Conservation (phyloP, 1,140 invertebrate species). For the Tetranychus cinnabarinus region DNA sequence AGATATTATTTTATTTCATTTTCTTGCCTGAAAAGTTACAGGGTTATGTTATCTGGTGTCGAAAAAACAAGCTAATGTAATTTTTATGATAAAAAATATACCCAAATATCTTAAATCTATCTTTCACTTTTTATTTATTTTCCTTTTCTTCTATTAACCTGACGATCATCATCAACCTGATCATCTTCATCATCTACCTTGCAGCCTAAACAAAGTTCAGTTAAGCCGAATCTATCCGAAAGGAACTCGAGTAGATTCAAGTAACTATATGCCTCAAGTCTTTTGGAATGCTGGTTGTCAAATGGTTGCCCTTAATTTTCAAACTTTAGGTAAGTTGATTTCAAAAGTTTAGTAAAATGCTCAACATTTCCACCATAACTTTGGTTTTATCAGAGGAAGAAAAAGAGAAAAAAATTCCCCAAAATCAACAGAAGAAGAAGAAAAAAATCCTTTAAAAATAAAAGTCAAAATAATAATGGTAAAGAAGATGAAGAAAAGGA, state of each 20-base stretch:
- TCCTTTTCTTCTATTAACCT: too few relatives aligned
- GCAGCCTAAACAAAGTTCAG: constrained; percentile 85
- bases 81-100: too few relatives aligned
- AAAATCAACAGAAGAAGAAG: too few relatives aligned
- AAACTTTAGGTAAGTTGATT: constrained; percentile 29
- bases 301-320: constrained; percentile 99
- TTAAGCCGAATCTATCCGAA: constrained; percentile 97
- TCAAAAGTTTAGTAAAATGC: not conserved
- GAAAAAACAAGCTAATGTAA: too few relatives aligned
- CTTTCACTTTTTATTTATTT: not conserved
- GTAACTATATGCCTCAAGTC: constrained; percentile 96
- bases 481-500: too few relatives aligned
- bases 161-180: not conserved
- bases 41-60: too few relatives aligned
- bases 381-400: not conserved
- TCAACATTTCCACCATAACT: not conserved
- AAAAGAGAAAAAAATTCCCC: not conserved
- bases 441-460: too few relatives aligned
- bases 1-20: too few relatives aligned
- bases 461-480: too few relatives aligned
- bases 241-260: constrained; percentile 92
- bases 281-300: constrained; percentile 58
- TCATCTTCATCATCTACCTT: not conserved
- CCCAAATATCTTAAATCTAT: too few relatives aligned
- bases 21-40: too few relatives aligned